Percentiles rank a stretch among this genome's conserved stretches.
Conservation (phyloP, 2,888 invertebrate species). For the Timema podura region DNA sequence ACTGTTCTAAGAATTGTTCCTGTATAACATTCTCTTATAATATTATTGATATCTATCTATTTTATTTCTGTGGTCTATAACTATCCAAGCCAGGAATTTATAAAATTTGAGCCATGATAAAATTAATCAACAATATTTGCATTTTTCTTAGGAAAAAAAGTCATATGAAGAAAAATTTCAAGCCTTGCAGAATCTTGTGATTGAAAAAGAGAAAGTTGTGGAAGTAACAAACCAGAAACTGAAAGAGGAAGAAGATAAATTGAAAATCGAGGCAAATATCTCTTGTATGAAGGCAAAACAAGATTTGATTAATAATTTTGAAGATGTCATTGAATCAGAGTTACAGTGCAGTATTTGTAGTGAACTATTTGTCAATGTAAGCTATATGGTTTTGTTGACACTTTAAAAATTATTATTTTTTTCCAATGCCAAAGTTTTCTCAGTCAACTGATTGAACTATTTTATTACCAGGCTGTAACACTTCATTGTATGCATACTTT, state of each 20-base stretch:
- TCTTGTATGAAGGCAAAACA: conserved; percentile 21
- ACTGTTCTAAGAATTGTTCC: too few relatives aligned
- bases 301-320: conserved; percentile 45
- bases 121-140: too few relatives aligned
- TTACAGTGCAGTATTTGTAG: conserved; percentile 72
- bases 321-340: conserved; percentile 62
- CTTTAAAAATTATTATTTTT: neutral
- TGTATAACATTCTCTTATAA: too few relatives aligned
- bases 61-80: too few relatives aligned
- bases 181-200: conserved; percentile 52
- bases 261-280: conserved; percentile 26
- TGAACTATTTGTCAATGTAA: conserved; percentile 62
- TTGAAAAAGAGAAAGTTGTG: conserved; percentile 47
- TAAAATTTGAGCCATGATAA: too few relatives aligned
- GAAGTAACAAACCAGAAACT: conserved; percentile 30
- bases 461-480: conserved; percentile 52
- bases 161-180: conserved; percentile 32
- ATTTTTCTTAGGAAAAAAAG: conserved; percentile 15
- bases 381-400: conserved; percentile 1
- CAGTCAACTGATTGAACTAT: neutral
- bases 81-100: too few relatives aligned
- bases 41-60: too few relatives aligned
- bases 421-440: neutral
- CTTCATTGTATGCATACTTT: conserved; percentile 72
- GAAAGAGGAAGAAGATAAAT: conserved; percentile 27